These are phyloP conservation scores for Pseudomyrmex concolor DNA, from an alignment of 1,140 invertebrate species.

Conservation along the genomic window DNA sequence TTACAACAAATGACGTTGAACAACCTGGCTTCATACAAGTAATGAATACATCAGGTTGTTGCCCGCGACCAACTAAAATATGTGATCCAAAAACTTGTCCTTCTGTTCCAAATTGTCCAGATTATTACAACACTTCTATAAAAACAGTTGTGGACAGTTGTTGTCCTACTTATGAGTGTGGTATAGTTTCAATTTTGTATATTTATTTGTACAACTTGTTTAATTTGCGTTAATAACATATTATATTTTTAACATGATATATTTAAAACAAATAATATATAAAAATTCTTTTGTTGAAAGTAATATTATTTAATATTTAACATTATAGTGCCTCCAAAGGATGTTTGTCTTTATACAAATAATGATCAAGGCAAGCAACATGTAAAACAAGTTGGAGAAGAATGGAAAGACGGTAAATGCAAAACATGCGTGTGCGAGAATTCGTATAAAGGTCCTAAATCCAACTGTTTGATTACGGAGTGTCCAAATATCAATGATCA, in stretches of 20 bases:
- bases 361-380: conserved; percentile 82
- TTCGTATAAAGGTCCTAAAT: conserved; percentile 68
- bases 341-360: conserved; percentile 88
- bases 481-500: conserved; percentile 81
- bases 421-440: conserved; percentile 87
- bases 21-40: conserved; percentile 86
- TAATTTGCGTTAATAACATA: no score
- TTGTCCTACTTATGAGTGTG: conserved; percentile 88
- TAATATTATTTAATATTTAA: conserved; percentile 38
- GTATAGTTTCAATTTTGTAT: conserved; percentile 79
- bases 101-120: conserved; percentile 85
- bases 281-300: neutral
- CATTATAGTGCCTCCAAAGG: conserved; percentile 88
- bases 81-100: conserved; percentile 89
- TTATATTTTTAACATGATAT: no score
- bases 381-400: conserved; percentile 85
- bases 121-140: conserved; percentile 85
- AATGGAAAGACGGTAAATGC: conserved; percentile 90
- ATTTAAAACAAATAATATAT: neutral
- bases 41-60: conserved; percentile 88
- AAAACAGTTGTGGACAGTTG: conserved; percentile 85
- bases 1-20: conserved; percentile 81
- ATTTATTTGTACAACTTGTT: no score
- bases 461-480: conserved; percentile 81
- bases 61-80: conserved; percentile 86